Base-by-base conservation (phyloP, 2,888 invertebrate genomes). In the Chaetogeoica ovagalla region DNA sequence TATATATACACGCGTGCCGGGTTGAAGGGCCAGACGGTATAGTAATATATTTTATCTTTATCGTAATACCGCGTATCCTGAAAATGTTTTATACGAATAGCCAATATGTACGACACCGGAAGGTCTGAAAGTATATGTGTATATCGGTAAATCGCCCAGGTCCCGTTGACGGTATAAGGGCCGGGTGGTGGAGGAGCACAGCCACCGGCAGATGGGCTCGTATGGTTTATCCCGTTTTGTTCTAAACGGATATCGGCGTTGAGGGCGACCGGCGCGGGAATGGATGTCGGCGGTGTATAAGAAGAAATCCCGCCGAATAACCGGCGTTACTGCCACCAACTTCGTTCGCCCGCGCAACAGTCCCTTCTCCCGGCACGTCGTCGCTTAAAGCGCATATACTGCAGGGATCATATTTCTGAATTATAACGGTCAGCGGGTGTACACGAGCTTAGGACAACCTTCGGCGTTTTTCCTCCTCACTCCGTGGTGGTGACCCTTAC, bases 31-130 rank as follows among this genome's bases (percentile, higher is more conserved):
- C 37, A n/a, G 21, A 30, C 23, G 57, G 57, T 75, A 66, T 55
- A 66, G 13, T 13, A 55, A 68, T 59, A 76, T 68, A 59, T 73
- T 73, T 73, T 75, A 75, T 75, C 66, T 73, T 48, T 76, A 66
- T 76, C 68, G 68, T 69, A 69, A 76, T 60, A 43, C 66, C 30
- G 30, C 1, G 30, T 69, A 76, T 76, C 48, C 48, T 30, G 68
- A 60, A 68, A 68, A 76, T 60, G 76, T 76, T 68, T 30, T 76
- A 60, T 76, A 76, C 76, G 69, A 76, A 76, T 76, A 76, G 59
- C 68, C 76, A 69, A 77, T 77, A 62, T 19, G 69, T 55, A 70
- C 30, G 4, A 30, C 63, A 39, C 77, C 62, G 77, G 70, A 77
- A 77, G 77, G 77, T 70, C 62, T 55, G 55, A 69, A 70, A 70